Percentiles rank a stretch among this genome's conserved stretches.
Evolutionary conservation across 1,140 invertebrate species (phyloP).

Genomic region (Epicauta chinensis): DNA sequence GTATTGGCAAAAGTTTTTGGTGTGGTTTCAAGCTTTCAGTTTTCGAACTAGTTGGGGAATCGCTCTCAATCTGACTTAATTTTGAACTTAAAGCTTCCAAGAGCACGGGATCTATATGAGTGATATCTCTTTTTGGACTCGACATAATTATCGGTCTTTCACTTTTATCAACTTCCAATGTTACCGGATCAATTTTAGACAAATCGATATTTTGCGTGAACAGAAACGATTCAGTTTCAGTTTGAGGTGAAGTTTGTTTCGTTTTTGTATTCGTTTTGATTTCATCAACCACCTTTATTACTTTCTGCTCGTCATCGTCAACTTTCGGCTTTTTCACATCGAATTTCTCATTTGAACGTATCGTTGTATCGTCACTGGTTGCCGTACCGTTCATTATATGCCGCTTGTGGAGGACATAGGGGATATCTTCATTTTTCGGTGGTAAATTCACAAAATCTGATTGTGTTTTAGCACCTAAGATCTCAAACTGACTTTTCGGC

Average conservation of each 20-base stretch:
- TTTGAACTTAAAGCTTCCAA: conserved; percentile 63
- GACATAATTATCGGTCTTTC: conserved; percentile 52
- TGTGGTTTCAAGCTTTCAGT: conserved; percentile 59
- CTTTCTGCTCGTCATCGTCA: conserved; percentile 3
- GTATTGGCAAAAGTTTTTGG: conserved; percentile 38
- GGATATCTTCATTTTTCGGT: conserved; percentile 62
- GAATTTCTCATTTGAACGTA: conserved; percentile 10
- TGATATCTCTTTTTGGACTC: conserved; percentile 60
- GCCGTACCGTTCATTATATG: conserved; percentile 78
- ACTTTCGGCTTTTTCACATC: conserved; percentile 6
- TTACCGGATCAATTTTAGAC: conserved; percentile 61
- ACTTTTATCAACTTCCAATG: conserved; percentile 59
- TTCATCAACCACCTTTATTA: conserved; percentile 5
- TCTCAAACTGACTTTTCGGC: conserved; percentile 48
- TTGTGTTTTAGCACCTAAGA: conserved; percentile 41
- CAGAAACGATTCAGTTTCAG: conserved; percentile 45
- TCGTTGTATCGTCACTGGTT: conserved; percentile 39
- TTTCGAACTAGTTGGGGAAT: conserved; percentile 61
- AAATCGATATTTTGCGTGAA: conserved; percentile 67
- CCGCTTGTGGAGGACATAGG: conserved; percentile 73
- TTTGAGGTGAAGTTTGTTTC: conserved; percentile 37
- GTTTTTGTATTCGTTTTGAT: conserved; percentile 8
- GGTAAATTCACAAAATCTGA: conserved; percentile 42
- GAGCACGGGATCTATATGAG: conserved; percentile 57
- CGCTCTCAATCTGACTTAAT: conserved; percentile 63